Evolutionary conservation across 2,797 vertebrate genomes (phyloP).

Genomic region (Podargus strigoides): DNA sequence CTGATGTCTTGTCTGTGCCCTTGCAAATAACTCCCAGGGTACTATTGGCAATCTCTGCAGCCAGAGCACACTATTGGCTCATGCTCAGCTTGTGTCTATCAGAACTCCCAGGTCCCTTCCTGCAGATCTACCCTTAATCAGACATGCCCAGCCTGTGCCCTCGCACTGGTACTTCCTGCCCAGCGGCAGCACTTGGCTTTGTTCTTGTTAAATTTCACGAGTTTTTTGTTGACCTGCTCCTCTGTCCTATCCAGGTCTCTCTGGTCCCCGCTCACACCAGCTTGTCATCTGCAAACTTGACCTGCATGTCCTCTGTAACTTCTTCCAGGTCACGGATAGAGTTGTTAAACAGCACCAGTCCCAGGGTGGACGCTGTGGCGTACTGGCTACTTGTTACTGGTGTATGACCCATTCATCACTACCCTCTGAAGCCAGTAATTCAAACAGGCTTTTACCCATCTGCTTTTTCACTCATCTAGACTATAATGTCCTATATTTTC

Average conservation of each 20-base stretch:
- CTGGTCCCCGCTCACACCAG: too few species aligned
- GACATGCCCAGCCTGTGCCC: too few species aligned
- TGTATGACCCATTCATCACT: neutral
- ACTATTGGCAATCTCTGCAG: fast-evolving
- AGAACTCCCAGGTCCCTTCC: neutral
- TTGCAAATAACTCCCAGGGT: too few species aligned
- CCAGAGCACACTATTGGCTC: neutral
- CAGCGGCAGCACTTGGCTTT: neutral
- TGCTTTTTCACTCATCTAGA: neutral
- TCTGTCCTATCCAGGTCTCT: neutral
- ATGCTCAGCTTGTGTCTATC: neutral
- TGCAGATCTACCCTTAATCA: too few species aligned
- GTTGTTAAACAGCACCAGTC: neutral
- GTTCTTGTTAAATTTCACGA: neutral
- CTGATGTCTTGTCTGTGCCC: neutral
- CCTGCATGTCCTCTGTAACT: neutral
- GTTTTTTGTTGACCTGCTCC: neutral
- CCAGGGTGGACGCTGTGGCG: neutral
- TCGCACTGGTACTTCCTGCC: neutral
- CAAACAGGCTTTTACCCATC: neutral
- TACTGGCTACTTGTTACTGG: neutral
- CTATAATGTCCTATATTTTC: neutral
- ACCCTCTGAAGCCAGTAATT: neutral
- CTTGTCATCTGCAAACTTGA: neutral
- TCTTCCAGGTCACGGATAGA: neutral